Base-by-base conservation (phyloP, 2,888 invertebrate species). In the Drosophila suboccidentalis region DNA sequence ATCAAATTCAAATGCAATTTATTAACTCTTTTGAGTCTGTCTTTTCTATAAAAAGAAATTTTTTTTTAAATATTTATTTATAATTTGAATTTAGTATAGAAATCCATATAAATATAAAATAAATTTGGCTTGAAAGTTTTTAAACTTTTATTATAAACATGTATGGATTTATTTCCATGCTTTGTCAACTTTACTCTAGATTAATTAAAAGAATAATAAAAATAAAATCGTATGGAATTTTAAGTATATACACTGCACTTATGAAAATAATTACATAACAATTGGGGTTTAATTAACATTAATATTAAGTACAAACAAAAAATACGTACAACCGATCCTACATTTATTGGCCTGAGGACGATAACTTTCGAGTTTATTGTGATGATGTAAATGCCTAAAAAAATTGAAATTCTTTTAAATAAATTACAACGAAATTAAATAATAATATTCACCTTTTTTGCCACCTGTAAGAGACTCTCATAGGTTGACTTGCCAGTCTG, bases 401-500 rank as follows among this genome's bases (percentile, higher is more conserved):
- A 10, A 26, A 32, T 46, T 46, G 8, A 19, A 41, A 51, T 49
- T 41, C 4, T 17, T 43, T 5, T 15, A 29, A 19, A 39, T 5
- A 0, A 38, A 9, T 17, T 1, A 0, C n/a, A 5, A 26, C 19
- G 1, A 47, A 39, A 0, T 6, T 32, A 26, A 29, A 26, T 8
- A 32, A n/a, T 32, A 22, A 11, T 6, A 19, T 4, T 57, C 63
- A 92, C 92, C 89, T 95, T 94, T 89, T 94, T 93, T 0, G 97
- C 96, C 4, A 95, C 93, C 78, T 93, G 93, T 6, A 93, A 92
- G 54, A 96, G 93, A 17, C 93, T 94, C 3, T 95, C 95, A 17
- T 95, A 95, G 92, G 95, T 96, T 36, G 93, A 92, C 66, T 94
- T 94, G 4, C 96, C 97, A 3, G 94, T 94, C 86, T 95, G 94